Evolutionary conservation across 2,113 vertebrate genomes (phyloP).

Genomic region (Oenanthe melanoleuca): DNA sequence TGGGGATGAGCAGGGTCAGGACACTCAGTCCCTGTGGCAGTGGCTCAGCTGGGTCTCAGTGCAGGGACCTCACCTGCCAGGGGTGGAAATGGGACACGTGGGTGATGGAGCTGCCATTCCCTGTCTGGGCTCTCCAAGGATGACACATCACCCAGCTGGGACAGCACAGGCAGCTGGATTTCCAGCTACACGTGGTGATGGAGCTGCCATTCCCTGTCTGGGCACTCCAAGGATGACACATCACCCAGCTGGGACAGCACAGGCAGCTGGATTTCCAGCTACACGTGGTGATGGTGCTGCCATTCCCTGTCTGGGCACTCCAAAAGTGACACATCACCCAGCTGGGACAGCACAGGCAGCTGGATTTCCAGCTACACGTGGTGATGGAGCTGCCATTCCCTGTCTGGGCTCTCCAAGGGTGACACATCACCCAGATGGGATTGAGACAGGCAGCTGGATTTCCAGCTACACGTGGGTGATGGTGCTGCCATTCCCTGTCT

Average conservation of each 20-base stretch:
- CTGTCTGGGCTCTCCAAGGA: not conserved
- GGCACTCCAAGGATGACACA: not conserved
- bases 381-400: not conserved
- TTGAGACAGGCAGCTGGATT: not conserved
- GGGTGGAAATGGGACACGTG: rapidly evolving
- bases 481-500: too few relatives aligned
- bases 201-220: not conserved
- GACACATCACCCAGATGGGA: not conserved
- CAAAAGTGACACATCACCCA: not conserved
- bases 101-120: not conserved
- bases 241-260: not conserved
- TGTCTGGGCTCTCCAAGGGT: not conserved
- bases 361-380: not conserved
- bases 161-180: not conserved
- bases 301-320: not conserved
- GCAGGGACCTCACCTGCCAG: not conserved
- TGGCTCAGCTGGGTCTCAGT: not conserved
- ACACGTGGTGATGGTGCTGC: not conserved
- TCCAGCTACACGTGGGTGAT: not conserved
- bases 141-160: not conserved
- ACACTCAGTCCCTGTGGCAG: not conserved
- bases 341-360: not conserved
- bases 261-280: not conserved
- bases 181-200: not conserved
- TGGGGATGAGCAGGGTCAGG: not conserved